Base-by-base conservation (phyloP, 2,888 invertebrate genomes). In the Hypolimnas misippus region DNA sequence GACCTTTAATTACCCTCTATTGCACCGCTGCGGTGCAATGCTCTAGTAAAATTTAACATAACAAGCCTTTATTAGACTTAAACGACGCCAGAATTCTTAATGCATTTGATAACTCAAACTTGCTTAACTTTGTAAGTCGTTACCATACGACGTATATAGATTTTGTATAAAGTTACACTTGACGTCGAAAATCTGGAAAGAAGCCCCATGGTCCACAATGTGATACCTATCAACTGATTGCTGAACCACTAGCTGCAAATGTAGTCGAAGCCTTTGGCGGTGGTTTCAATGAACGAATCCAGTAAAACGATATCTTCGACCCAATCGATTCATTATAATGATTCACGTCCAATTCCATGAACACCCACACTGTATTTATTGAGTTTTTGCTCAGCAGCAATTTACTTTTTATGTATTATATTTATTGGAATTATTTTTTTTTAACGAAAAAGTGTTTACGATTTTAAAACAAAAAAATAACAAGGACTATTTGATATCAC, bases 31-130 rank as follows among this genome's bases (percentile, higher is more conserved):
- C 81, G 81, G 89, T 86, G 88, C 91, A 90, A 86, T 88, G 89
- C 85, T 87, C 91, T 87, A 89, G 88, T 90, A 88, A 89, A 89
- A 85, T 89, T 89, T 83, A 84, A 86, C 82, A 88, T 87, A 89
- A 90, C 87, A 83, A 87, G 85, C 77, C 83, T 87, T 89, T 89
- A 91, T 89, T 89, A 82, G 85, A 81, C 79, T 81, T 78, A 77
- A 81, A 76, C 78, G 76, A 75, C 76, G 68, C 69, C 71, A 66
- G 63, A 65, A 68, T 73, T 70, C 68, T 70, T 63, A 66, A 57
- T 62, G 51, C 59, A 68, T 70, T 62, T 67, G 68, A 70, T 66
- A 66, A 63, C 61, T 19, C 12, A 2, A 52, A n/a, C 4, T 38
- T 38, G 25, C 29, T n/a, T 12, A n/a, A 5, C 29, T 49, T 25